These are phyloP conservation scores for Crossaster papposus DNA, from an alignment of 53 echinoderm and acorn worm genomes.

Conservation along the genomic window DNA sequence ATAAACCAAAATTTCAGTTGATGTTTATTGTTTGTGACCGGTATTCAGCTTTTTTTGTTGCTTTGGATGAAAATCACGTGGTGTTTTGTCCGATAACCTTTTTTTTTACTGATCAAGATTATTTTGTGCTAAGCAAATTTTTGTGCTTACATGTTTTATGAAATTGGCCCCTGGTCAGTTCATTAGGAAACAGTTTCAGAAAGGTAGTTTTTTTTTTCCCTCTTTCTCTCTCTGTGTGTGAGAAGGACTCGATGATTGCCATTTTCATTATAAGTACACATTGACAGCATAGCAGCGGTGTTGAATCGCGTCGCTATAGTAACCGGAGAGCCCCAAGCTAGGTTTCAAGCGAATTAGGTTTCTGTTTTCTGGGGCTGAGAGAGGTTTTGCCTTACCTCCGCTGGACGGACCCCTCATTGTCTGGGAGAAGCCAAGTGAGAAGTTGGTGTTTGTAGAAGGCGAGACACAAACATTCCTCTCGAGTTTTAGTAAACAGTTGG, in stretches of 20 bases:
- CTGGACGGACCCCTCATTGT: background rate
- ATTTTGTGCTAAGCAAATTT: too few relatives aligned
- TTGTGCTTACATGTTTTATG: too few relatives aligned
- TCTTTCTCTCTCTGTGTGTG: too few relatives aligned
- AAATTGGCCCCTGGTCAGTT: too few relatives aligned
- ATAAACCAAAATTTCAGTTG: too few relatives aligned
- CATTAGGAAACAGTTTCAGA: too few relatives aligned
- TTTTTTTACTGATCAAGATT: too few relatives aligned
- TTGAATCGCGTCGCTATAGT: background rate
- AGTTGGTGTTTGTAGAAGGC: background rate
- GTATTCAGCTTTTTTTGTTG: too few relatives aligned
- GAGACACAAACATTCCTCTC: slow-evolving; percentile 46
- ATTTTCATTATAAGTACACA: background rate
- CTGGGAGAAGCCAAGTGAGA: background rate
- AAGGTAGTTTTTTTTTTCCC: background rate
- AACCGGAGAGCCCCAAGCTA: background rate
- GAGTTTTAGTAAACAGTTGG: slow-evolving; percentile 50
- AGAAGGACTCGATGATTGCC: background rate
- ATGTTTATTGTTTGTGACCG: too few relatives aligned
- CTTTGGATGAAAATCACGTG: too few relatives aligned
- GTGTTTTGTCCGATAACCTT: too few relatives aligned
- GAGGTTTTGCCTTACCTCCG: slow-evolving; percentile 1
- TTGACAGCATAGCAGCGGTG: background rate
- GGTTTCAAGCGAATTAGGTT: background rate
- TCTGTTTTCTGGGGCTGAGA: background rate